Conservation (phyloP, 2,797 vertebrate genomes). For the Gila robusta region DNA sequence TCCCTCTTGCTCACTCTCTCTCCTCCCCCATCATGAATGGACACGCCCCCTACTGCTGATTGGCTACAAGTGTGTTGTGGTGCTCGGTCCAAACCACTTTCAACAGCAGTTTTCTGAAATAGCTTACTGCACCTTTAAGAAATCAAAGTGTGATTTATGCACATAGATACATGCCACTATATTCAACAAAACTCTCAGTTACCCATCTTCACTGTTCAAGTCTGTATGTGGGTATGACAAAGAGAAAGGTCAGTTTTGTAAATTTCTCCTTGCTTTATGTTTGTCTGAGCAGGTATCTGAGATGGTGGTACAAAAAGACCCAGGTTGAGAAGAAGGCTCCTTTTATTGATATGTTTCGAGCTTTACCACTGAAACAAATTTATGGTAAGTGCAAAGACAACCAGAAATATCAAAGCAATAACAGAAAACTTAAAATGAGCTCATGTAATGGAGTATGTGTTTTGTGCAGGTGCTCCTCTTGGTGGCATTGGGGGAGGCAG, state of each 20-base stretch:
- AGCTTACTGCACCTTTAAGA: neutral
- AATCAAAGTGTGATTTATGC: neutral
- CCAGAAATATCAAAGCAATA: neutral
- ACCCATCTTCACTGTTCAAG: neutral
- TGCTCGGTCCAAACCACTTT: neutral
- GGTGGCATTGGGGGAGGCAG: slow-evolving; percentile 96
- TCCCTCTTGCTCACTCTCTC: neutral
- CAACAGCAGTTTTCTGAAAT: neutral
- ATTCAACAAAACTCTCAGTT: neutral
- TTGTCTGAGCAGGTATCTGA: slow-evolving; percentile 83
- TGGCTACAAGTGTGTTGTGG: neutral
- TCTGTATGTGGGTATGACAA: neutral
- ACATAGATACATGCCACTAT: neutral
- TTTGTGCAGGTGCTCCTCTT: slow-evolving; percentile 87
- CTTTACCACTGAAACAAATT: slow-evolving; percentile 89
- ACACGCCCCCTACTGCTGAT: neutral
- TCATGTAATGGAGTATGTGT: neutral
- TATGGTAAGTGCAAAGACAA: slow-evolving; percentile 83
- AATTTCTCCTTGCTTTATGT: slow-evolving; percentile 20
- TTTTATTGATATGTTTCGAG: slow-evolving; percentile 92
- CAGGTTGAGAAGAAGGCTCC: slow-evolving; percentile 92
- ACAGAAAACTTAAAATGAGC: neutral
- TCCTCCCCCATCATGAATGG: neutral
- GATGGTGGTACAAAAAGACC: slow-evolving; percentile 95
- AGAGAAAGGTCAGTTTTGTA: slow-evolving; percentile 3